Conservation (phyloP, 2,113 vertebrate species). For the Grantiella picta region DNA sequence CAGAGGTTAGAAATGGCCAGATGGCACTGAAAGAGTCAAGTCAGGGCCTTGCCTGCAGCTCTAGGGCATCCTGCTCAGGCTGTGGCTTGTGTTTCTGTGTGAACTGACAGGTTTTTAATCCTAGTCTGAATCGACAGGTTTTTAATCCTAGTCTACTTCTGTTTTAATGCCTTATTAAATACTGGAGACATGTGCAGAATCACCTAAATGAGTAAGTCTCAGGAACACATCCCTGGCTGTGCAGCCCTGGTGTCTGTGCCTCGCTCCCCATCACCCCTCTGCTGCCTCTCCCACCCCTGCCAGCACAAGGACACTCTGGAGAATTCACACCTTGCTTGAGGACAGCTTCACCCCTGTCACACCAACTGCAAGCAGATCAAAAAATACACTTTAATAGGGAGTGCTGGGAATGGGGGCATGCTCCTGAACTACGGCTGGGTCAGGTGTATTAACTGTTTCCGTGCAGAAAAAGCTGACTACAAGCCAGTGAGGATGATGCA, state of each 20-base stretch:
- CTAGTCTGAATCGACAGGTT: background rate
- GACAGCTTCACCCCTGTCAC: background rate
- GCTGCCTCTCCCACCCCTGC: background rate
- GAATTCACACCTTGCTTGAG: background rate
- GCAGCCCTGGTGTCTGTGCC: background rate
- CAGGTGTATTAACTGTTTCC: background rate
- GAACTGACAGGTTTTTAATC: background rate
- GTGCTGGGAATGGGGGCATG: background rate
- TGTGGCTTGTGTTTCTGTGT: background rate
- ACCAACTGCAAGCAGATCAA: background rate
- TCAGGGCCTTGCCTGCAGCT: background rate
- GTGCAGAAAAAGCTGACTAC: background rate
- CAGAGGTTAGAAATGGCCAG: background rate
- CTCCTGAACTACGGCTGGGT: accelerated
- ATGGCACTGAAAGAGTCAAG: background rate
- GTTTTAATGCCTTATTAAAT: background rate
- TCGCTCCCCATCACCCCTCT: background rate
- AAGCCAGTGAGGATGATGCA: background rate
- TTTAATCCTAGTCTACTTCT: background rate
- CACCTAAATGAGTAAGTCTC: too few species aligned
- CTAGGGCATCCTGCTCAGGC: background rate
- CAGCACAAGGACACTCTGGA: accelerated
- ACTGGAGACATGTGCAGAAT: background rate
- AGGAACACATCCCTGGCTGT: background rate
- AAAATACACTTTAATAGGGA: background rate